Base-by-base conservation (phyloP, 2,113 vertebrate genomes). In the Columba janthina region DNA sequence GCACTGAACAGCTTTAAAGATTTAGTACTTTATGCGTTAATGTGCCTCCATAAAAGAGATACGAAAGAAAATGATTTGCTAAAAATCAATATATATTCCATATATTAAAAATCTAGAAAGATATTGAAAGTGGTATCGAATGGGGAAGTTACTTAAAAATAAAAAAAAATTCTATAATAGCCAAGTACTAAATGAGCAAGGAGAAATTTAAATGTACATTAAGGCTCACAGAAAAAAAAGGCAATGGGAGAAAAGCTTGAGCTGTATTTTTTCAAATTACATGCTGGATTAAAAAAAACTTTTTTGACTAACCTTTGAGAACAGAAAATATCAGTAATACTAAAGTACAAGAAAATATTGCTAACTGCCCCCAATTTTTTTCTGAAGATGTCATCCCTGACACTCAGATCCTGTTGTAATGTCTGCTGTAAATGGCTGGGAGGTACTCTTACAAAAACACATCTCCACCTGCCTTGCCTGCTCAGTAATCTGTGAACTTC, bases 1-100 rank as follows among this genome's bases (percentile, higher is more conserved):
- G 88, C 54, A 61, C 67, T 65, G 56, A 88, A 67, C 79, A 79
- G 57, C 50, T 87, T 90, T 86, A 77, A 89, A 93, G 85, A 86
- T 82, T 61, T 90, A 93, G 77, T 61, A 91, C 54, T 87, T 71
- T 53, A 9, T 48, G 67, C 25, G 11, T 85, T 88, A 95, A 85
- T 88, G 36, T 36, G 48, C 18, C 16, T 53, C 80, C 57, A 62
- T 93, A 85, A 93, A 67, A 93, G 40, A 51, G 64, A 51, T 58
- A 65, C 40, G 67, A 85, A 79, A 76, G 25, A 85, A 88, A 85
- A 93, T 81, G 32, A 67, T 72, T 46, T 80, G 36, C 74, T 53
- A 67, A 93, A 84, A 90, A 51, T 84, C 88, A 57, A 88, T 92
- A 77, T 53, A 86, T 25, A 46, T 90, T 70, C 67, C 62, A 51